phyloP scores from a whole-genome alignment of 2,113 vertebrate species.

The Pogona vitticeps region DNA sequence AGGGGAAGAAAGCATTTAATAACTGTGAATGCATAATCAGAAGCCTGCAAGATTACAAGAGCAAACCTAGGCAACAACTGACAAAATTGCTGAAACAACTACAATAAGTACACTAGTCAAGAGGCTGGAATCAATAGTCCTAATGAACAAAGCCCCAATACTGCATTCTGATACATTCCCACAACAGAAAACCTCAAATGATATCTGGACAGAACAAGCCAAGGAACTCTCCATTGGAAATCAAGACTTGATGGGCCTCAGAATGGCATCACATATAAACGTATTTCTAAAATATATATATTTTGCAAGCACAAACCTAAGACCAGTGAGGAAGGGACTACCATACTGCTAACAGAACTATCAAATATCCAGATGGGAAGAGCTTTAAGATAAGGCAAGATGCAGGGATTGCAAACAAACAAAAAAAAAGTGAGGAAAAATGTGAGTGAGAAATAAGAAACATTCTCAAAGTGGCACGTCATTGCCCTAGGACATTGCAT shows the following conservation, averaged over 20 bases:
- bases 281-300: not conserved
- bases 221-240: not conserved
- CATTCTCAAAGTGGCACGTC: not conserved
- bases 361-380: not conserved
- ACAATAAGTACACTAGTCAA: no score
- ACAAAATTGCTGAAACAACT: not conserved
- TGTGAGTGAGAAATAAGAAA: not conserved
- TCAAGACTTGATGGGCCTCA: not conserved
- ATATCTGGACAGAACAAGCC: not conserved
- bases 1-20: constrained; percentile 48
- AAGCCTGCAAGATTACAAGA: constrained; percentile 21
- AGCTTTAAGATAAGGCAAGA: not conserved
- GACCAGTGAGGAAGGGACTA: not conserved
- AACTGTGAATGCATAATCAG: constrained; percentile 20
- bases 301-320: not conserved
- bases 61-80: constrained; percentile 25
- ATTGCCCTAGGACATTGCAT: not conserved
- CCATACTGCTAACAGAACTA: not conserved
- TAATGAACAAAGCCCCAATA: no score
- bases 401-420: not conserved
- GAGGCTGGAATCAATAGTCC: no score
- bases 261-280: not conserved
- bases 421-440: not conserved
- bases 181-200: no score
- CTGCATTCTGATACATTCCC: no score